A percentile compares a stretch with the other conserved stretches of the same genome.
Conservation (phyloP, 2,113 vertebrate genomes). For the Benitochromis conjunctus region DNA sequence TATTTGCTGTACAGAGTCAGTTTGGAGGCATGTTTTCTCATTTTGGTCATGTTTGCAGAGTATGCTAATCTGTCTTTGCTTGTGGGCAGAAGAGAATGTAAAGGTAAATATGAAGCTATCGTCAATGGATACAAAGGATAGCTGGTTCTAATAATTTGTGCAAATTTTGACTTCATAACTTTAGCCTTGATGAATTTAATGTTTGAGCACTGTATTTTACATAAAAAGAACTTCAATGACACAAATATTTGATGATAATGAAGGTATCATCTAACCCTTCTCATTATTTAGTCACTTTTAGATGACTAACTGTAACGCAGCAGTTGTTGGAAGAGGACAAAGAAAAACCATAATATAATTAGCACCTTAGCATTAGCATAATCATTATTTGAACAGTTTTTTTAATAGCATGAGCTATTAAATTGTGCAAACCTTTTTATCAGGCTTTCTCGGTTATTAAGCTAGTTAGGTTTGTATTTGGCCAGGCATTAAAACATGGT, state of each 20-base stretch:
- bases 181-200: neutral
- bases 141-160: neutral
- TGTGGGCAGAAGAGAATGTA: neutral
- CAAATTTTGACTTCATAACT: neutral
- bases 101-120: neutral
- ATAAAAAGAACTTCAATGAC: neutral
- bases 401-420: neutral
- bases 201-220: neutral
- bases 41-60: neutral
- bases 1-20: neutral
- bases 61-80: neutral
- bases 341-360: neutral
- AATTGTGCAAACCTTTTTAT: neutral
- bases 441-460: neutral
- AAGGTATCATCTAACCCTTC: neutral
- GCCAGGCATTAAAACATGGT: neutral
- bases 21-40: neutral
- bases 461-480: neutral
- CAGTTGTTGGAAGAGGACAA: neutral
- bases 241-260: neutral
- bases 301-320: neutral
- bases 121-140: neutral
- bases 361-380: neutral
- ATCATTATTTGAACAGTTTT: neutral
- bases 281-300: neutral